Percentiles rank a stretch among this genome's conserved stretches.
These are phyloP conservation scores for Brachymystax lenok DNA, from an alignment of 2,797 vertebrate genomes.

Conservation along the genomic window DNA sequence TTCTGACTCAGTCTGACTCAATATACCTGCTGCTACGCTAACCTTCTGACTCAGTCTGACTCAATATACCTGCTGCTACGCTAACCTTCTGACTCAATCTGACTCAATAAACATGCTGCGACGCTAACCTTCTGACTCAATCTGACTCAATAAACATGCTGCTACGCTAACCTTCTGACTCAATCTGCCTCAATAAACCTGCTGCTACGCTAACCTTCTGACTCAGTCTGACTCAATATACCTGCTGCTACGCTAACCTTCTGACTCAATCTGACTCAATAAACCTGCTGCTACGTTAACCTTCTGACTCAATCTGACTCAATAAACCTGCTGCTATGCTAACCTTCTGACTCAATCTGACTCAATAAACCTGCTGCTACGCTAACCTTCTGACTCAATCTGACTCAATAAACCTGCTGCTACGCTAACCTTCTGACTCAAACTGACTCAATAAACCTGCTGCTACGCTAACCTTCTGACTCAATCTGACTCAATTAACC, in stretches of 20 bases:
- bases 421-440: constrained; percentile 32
- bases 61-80: constrained; percentile 35
- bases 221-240: too few relatives aligned
- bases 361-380: too few relatives aligned
- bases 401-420: constrained; percentile 27
- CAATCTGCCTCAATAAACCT: background rate
- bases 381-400: constrained; percentile 49
- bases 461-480: background rate
- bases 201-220: background rate
- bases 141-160: too few relatives aligned
- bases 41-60: constrained; percentile 2
- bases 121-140: constrained; percentile 32
- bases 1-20: too few relatives aligned
- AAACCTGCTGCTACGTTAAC: too few relatives aligned
- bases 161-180: background rate
- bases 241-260: too few relatives aligned
- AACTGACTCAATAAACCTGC: constrained; percentile 4
- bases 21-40: constrained; percentile 32
- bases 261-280: too few relatives aligned
- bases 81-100: constrained; percentile 25
- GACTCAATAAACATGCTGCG: constrained; percentile 26
- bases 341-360: too few relatives aligned
- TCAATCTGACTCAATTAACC: too few relatives aligned
- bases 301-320: too few relatives aligned
- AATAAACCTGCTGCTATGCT: too few relatives aligned